Conservation (phyloP, 2,888 invertebrate species). For the Tachina lurida region DNA sequence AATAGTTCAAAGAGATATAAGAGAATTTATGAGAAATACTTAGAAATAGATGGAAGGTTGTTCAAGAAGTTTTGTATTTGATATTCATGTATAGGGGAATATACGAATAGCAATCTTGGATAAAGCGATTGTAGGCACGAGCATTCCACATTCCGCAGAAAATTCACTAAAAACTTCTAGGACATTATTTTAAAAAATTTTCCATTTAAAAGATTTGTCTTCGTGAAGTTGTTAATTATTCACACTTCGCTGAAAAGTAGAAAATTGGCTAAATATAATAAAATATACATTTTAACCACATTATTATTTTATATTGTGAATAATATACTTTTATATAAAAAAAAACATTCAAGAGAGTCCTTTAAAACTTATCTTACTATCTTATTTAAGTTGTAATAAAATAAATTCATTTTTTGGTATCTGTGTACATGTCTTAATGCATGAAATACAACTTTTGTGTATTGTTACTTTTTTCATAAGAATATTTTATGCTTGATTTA, state of each 20-base stretch:
- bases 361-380: neutral
- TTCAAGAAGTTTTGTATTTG: too few relatives aligned
- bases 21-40: neutral
- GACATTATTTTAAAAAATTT: too few relatives aligned
- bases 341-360: neutral
- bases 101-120: neutral
- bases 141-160: too few relatives aligned
- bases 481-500: constrained; percentile 28
- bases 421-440: constrained; percentile 6
- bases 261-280: too few relatives aligned
- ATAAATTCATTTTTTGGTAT: neutral
- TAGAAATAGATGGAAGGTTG: neutral
- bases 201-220: too few relatives aligned
- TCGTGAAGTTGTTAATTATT: too few relatives aligned
- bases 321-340: neutral
- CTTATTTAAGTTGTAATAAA: neutral
- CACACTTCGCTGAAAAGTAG: too few relatives aligned
- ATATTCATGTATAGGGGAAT: neutral
- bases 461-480: constrained; percentile 23
- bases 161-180: too few relatives aligned
- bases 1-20: neutral
- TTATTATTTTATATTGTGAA: too few relatives aligned
- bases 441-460: neutral
- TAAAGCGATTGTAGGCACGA: too few relatives aligned
- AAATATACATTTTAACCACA: too few relatives aligned